Percentiles rank a stretch among this genome's conserved stretches.
These are phyloP conservation scores for Genyomyrus donnyi DNA, from an alignment of 2,113 vertebrate genomes.

Conservation along the genomic window DNA sequence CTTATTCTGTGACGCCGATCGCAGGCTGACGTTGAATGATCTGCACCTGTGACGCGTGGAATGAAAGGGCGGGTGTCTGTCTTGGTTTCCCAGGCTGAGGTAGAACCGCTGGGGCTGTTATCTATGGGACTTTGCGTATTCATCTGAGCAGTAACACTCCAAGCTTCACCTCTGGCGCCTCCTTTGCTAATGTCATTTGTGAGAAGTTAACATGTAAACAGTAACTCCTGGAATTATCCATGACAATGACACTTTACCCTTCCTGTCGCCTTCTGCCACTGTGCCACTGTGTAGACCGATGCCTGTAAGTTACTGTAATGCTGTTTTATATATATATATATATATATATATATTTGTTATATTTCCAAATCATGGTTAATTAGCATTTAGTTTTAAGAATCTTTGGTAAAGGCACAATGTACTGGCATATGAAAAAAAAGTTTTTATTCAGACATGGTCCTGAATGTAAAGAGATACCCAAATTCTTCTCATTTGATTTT, in stretches of 20 bases:
- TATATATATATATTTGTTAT: neutral
- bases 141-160: neutral
- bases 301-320: neutral
- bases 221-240: neutral
- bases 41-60: neutral
- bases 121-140: neutral
- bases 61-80: neutral
- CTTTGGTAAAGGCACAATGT: neutral
- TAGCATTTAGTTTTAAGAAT: constrained; percentile 23
- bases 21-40: neutral
- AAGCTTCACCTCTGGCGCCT: neutral
- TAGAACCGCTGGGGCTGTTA: too few species aligned
- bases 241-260: neutral
- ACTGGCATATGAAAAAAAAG: neutral
- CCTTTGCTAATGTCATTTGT: neutral
- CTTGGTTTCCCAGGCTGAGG: neutral
- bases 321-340: neutral
- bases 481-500: neutral
- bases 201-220: neutral
- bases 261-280: neutral
- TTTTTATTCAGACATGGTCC: neutral
- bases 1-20: neutral
- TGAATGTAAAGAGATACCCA: neutral
- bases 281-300: too few species aligned
- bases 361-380: constrained; percentile 20